Evolutionary conservation across 2,797 vertebrate genomes (phyloP), one percentile per base, ranked within the genome.

Genomic region (Anguilla marmorata): DNA sequence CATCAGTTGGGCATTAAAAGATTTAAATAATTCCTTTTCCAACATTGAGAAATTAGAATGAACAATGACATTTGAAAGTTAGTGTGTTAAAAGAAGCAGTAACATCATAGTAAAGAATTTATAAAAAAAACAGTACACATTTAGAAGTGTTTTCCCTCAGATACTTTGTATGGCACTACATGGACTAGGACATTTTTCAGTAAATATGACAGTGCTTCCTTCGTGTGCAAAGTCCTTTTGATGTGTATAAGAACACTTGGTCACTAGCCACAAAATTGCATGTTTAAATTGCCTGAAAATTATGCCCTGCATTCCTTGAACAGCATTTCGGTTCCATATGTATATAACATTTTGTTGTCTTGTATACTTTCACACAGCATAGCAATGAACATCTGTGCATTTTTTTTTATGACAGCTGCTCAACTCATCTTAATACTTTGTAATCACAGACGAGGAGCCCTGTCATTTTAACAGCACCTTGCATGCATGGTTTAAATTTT

Each of bases 171-270:
- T 33, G 11, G 84, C n/a, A 66, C 37, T 45, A 45, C 24, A 24
- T 54, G 33, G 56, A 63, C 58, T 41, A 41, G 56, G 33, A 85
- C 30, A 69, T 37, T 85, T 27, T 66, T 66, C 56, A 48, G 56
- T 41, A 48, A 37, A 85, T 60, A 66, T 45, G 56, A 85, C 84
- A 60, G n/a, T 85, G 60, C 41, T 66, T 58, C 33, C 60, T 24
- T 66, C 33, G 33, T 85, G 84, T 85, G 58, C 54, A 66, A 63
- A 66, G 24, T n/a, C 14, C 48, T 84, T 84, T 52, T 54, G 41
- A 27, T 16, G 24, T 80, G 37, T 80, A 8, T n/a, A 82, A 82
- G 24, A 82, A n/a, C 8, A 33, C 21, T 80, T 80, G 4, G 45
- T 82, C 79, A 50, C 45, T 48, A 52, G 11, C 52, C 50, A 84